Evolutionary conservation across 2,888 invertebrate species (phyloP).

Genomic region (Acanthosoma haemorrhoidale): DNA sequence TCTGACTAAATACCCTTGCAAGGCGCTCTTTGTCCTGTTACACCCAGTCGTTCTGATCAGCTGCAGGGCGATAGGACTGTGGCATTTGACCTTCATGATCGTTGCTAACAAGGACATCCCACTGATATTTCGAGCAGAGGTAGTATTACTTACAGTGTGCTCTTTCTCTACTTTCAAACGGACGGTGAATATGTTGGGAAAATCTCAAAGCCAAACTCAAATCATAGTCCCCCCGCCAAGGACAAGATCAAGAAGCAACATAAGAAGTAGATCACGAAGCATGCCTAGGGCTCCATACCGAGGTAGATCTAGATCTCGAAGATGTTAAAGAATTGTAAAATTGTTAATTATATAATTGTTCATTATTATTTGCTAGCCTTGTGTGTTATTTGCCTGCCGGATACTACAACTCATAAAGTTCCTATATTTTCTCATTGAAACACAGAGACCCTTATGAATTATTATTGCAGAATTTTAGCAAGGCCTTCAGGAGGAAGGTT

Average conservation of each 20-base stretch:
- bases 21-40: background rate
- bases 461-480: too few relatives aligned
- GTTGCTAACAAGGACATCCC: background rate
- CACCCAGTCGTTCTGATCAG: background rate
- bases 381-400: too few relatives aligned
- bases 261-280: background rate
- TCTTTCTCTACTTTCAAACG: background rate
- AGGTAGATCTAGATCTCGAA: background rate
- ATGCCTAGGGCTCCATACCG: background rate
- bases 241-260: background rate
- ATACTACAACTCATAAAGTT: too few relatives aligned
- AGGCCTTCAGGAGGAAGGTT: too few relatives aligned
- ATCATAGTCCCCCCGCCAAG: background rate
- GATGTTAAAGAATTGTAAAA: too few relatives aligned
- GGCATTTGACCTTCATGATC: background rate
- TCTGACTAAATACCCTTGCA: background rate
- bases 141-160: background rate
- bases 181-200: background rate
- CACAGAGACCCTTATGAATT: too few relatives aligned
- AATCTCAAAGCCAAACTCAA: background rate
- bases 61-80: background rate
- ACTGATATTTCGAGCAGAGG: background rate
- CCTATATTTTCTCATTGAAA: too few relatives aligned
- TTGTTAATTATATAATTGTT: too few relatives aligned
- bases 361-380: too few relatives aligned